phyloP scores from a whole-genome alignment of 1,140 invertebrate genomes.

The Zaprionus tsacasi region DNA sequence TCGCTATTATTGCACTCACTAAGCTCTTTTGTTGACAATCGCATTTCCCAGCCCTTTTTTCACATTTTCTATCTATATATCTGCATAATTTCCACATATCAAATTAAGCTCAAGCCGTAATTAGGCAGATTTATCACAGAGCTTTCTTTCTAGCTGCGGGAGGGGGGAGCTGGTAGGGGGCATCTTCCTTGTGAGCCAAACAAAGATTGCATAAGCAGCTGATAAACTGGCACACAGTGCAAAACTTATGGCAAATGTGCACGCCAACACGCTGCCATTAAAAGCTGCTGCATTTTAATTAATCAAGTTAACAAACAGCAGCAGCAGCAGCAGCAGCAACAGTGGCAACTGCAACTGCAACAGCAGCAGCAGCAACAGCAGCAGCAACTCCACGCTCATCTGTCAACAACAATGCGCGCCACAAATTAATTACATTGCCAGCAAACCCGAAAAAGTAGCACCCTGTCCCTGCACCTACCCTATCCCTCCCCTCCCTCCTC shows the following conservation, averaged over 20 bases:
- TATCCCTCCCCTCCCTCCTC: background rate
- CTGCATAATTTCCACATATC: background rate
- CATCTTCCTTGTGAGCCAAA: background rate
- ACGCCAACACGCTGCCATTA: slow-evolving; percentile 45
- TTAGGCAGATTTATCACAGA: background rate
- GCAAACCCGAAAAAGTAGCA: background rate
- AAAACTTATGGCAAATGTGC: slow-evolving; percentile 52
- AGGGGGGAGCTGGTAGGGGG: background rate
- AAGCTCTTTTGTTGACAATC: no score
- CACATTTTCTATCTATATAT: background rate
- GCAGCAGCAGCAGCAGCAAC: background rate
- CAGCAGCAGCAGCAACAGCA: slow-evolving; percentile 3
- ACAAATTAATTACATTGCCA: slow-evolving; percentile 69
- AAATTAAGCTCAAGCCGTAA: background rate
- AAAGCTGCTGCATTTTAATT: slow-evolving; percentile 35
- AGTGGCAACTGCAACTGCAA: slow-evolving; percentile 10
- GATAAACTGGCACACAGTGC: slow-evolving; percentile 52
- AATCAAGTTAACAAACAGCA: slow-evolving; percentile 13
- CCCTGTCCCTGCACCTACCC: no score
- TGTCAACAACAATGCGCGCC: slow-evolving; percentile 58
- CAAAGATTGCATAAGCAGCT: slow-evolving; percentile 45
- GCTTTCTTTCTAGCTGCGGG: background rate
- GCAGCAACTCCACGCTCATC: slow-evolving; percentile 37
- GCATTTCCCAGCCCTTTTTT: background rate
- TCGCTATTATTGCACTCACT: background rate